phyloP scores from a whole-genome alignment of 2,797 vertebrate species.

The Microcaecilia unicolor region DNA sequence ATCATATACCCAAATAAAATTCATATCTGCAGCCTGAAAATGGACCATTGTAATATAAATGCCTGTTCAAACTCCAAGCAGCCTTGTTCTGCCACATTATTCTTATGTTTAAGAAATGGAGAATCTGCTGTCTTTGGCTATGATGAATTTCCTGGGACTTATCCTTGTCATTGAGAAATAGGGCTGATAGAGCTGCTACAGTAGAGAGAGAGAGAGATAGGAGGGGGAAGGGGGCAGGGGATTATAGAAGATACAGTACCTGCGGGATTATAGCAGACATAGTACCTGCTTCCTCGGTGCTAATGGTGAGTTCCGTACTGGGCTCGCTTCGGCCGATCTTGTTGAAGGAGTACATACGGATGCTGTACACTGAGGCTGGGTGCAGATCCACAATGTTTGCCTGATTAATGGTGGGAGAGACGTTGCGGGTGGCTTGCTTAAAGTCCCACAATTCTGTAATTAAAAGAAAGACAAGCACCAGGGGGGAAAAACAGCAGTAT shows the following conservation, averaged over 20 bases:
- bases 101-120: too few relatives aligned
- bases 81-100: too few relatives aligned
- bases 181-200: background rate
- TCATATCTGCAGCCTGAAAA: too few relatives aligned
- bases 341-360: slow-evolving; percentile 97
- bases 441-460: slow-evolving; percentile 88
- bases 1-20: too few relatives aligned
- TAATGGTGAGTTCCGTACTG: slow-evolving; percentile 94
- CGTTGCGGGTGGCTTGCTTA: slow-evolving; percentile 92
- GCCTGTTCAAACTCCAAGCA: too few relatives aligned
- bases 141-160: background rate
- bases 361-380: slow-evolving; percentile 92
- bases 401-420: slow-evolving; percentile 95
- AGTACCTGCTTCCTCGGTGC: slow-evolving; percentile 97
- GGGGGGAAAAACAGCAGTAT: too few relatives aligned
- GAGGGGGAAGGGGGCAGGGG: background rate
- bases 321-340: slow-evolving; percentile 91
- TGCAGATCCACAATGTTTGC: slow-evolving; percentile 96
- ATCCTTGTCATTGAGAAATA: too few relatives aligned
- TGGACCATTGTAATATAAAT: too few relatives aligned
- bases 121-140: background rate
- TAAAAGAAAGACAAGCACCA: background rate
- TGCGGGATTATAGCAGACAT: too few relatives aligned
- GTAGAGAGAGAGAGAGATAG: background rate
- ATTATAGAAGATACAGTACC: too few relatives aligned